Evolutionary conservation across 2,888 invertebrate genomes (phyloP), one percentile per base, ranked within the genome.

Genomic region (Acronicta alni): DNA sequence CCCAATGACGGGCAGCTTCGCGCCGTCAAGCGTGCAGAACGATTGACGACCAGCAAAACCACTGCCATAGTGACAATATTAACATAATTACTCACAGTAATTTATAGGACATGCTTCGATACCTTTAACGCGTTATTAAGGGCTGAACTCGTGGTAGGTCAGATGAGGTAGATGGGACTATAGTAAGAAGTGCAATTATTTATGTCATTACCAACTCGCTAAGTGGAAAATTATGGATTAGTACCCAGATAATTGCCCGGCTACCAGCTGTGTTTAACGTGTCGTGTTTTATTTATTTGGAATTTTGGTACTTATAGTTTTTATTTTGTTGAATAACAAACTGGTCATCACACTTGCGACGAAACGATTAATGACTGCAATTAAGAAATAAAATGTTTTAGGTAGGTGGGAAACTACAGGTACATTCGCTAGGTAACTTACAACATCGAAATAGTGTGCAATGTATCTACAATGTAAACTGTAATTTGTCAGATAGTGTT

Each of bases 401-500:
- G 20, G 20, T 16, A 30, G 12, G 18, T 39, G 20, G 52, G 8
- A 63, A 42, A 70, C 15, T 45, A 17, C 30, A 12, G 32, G 3
- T 62, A 46, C 41, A 47, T 72, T 72, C 20, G 46, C 48, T 59
- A 32, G 42, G 53, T 56, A 64, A 63, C 59, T 52, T 48, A 63
- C 60, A 61, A 52, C 42, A 63, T 57, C 57, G 48, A 58, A 59
- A 53, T 64, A 55, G 56, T 60, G 47, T 44, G 65, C 62, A 75
- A 75, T 66, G 54, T 70, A 62, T 70, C 57, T 75, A 70, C 41
- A 67, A 46, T 77, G 74, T 71, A 70, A 72, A 73, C 62, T 68
- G 76, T 80, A 86, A 88, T 88, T 88, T 87, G 84, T 87, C 82
- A 84, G 83, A 80, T 77, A 79, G 70, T 77, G 81, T 83, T 89